Evolutionary conservation across 2,113 vertebrate genomes (phyloP).

Genomic region (Tretioscincus oriximinensis): DNA sequence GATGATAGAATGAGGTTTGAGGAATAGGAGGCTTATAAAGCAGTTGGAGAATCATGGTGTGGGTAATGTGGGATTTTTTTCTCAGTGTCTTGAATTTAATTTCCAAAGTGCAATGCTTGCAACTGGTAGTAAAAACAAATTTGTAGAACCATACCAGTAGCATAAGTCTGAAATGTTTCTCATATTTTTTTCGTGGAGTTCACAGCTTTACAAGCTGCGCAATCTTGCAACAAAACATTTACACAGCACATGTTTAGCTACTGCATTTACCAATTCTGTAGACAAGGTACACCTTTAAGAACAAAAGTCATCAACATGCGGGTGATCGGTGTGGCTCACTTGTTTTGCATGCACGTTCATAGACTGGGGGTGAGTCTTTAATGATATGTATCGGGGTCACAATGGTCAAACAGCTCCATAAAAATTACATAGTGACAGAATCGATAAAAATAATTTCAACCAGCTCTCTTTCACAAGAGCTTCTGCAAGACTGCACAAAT

Average conservation of each 20-base stretch:
- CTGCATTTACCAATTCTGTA: not conserved
- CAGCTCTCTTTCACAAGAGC: conserved; percentile 9
- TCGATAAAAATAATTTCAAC: conserved; percentile 23
- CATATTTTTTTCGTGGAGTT: not conserved
- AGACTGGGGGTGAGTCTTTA: not conserved
- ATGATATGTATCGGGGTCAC: not conserved
- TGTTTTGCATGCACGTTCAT: not conserved
- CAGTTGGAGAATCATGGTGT: not conserved
- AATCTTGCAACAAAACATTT: not conserved
- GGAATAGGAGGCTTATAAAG: not conserved
- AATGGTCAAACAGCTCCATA: conserved; percentile 1
- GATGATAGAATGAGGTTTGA: not conserved
- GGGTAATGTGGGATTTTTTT: too few relatives aligned
- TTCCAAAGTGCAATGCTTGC: not conserved
- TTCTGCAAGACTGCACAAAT: conserved; percentile 3
- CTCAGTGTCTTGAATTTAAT: not conserved
- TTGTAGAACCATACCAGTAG: not conserved
- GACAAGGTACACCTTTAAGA: not conserved
- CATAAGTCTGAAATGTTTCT: not conserved
- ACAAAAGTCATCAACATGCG: not conserved
- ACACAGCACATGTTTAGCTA: not conserved
- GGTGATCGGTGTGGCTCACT: not conserved
- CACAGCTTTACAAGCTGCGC: not conserved
- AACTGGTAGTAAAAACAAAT: not conserved
- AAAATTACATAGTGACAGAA: conserved; percentile 7